A percentile compares a stretch with the other conserved stretches of the same genome.
Evolutionary conservation across 2,888 invertebrate genomes (phyloP).

Genomic region (Spatulosminthurus flaviceps): DNA sequence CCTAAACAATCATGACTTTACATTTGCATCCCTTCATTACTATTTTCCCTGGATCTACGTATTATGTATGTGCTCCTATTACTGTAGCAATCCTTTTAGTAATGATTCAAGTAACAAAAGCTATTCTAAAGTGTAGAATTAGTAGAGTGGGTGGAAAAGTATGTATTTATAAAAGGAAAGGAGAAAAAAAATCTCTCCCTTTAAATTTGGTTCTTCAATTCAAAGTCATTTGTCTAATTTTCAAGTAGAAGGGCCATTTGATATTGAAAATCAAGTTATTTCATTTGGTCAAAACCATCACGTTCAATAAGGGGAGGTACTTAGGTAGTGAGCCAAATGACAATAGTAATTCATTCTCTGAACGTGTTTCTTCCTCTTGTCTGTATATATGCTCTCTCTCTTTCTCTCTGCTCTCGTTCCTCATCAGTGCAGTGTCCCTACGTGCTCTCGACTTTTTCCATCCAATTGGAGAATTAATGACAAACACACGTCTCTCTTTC

Average conservation of each 20-base stretch:
- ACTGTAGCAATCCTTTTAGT: too few relatives aligned
- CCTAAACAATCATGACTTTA: not conserved
- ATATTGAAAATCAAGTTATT: conserved; percentile 14
- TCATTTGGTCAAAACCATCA: conserved; percentile 22
- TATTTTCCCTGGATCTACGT: not conserved
- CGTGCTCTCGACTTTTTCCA: conserved; percentile 25
- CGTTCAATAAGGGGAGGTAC: not conserved
- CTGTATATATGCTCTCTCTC: too few relatives aligned
- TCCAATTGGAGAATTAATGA: conserved; percentile 28
- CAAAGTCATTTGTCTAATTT: conserved; percentile 8
- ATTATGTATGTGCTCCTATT: too few relatives aligned
- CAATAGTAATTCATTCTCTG: not conserved
- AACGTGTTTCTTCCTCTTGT: not conserved
- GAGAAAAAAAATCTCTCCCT: not conserved
- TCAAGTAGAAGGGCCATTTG: not conserved
- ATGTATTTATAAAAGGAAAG: too few relatives aligned
- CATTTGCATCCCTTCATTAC: conserved; percentile 19
- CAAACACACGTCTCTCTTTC: conserved; percentile 9
- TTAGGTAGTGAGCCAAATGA: not conserved
- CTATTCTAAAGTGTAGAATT: too few relatives aligned
- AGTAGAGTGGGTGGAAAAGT: conserved; percentile 1
- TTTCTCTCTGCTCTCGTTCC: not conserved
- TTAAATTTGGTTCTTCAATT: not conserved
- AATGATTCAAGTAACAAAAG: too few relatives aligned
- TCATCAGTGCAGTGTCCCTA: not conserved